phyloP scores from a whole-genome alignment of 2,888 invertebrate species.

The Apocheima hispidaria region DNA sequence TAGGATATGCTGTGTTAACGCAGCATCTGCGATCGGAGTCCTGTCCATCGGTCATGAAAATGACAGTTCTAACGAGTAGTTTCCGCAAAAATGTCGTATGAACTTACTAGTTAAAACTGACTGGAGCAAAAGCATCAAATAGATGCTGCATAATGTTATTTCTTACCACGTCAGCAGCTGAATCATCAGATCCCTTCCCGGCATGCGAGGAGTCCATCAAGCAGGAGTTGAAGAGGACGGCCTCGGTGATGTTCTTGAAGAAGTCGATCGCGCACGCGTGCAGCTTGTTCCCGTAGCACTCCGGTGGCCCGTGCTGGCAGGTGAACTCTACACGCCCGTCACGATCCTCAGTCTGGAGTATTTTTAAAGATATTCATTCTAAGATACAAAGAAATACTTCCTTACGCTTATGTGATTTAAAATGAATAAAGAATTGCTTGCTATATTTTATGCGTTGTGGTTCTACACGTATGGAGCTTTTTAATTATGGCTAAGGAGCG shows the following conservation, averaged over 20 bases:
- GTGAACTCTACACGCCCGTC: conserved; percentile 74
- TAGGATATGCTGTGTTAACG: too few relatives aligned
- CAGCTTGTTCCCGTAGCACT: conserved; percentile 92
- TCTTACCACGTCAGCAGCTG: conserved; percentile 57
- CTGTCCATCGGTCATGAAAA: too few relatives aligned
- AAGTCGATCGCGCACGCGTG: conserved; percentile 91
- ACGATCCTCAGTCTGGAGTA: conserved; percentile 53
- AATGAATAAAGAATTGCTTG: not conserved
- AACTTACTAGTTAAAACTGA: too few relatives aligned
- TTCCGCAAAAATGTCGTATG: too few relatives aligned
- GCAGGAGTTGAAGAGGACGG: conserved; percentile 87
- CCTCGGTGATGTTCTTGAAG: conserved; percentile 84
- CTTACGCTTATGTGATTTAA: not conserved
- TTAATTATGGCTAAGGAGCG: too few relatives aligned
- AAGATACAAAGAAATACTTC: not conserved
- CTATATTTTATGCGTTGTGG: too few relatives aligned
- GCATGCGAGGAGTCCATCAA: conserved; percentile 54
- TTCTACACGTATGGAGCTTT: too few relatives aligned
- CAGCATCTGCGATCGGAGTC: too few relatives aligned
- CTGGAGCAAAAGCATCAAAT: too few relatives aligned
- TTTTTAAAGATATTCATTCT: not conserved
- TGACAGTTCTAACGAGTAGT: too few relatives aligned
- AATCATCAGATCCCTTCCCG: conserved; percentile 55
- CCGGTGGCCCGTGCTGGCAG: conserved; percentile 91
- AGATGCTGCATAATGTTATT: too few relatives aligned